A percentile compares a stretch with the other conserved stretches of the same genome.
phyloP scores from a whole-genome alignment of 2,888 invertebrate genomes.

The Auanema sp. region DNA sequence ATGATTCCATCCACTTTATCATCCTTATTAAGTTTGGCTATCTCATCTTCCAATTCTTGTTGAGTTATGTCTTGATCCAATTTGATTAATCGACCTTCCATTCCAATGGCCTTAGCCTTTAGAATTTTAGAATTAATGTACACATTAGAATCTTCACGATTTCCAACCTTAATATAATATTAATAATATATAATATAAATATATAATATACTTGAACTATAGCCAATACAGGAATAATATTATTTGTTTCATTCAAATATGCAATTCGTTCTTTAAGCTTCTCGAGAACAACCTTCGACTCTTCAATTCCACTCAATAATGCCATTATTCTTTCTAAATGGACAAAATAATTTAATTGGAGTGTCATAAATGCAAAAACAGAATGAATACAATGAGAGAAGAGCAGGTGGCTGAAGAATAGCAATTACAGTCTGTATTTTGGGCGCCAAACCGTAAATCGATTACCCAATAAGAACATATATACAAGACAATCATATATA shows the following conservation, averaged over 20 bases:
- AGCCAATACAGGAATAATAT: slow-evolving; percentile 77
- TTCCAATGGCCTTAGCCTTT: slow-evolving; percentile 87
- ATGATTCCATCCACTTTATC: slow-evolving; percentile 71
- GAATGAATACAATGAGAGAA: not conserved
- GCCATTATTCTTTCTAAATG: slow-evolving; percentile 41
- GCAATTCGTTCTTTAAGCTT: slow-evolving; percentile 70
- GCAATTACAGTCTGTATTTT: slow-evolving; percentile 18
- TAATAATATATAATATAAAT: not conserved
- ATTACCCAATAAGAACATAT: too few species aligned
- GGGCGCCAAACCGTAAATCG: not conserved
- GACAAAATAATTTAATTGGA: not conserved
- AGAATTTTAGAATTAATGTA: slow-evolving; percentile 95
- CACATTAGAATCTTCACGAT: slow-evolving; percentile 93
- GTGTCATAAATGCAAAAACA: too few species aligned
- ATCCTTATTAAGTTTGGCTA: slow-evolving; percentile 81
- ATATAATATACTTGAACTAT: slow-evolving; percentile 74
- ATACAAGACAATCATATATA: too few species aligned
- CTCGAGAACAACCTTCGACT: slow-evolving; percentile 70
- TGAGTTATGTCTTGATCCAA: slow-evolving; percentile 81
- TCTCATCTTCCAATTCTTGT: slow-evolving; percentile 67
- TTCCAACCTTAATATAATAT: slow-evolving; percentile 77
- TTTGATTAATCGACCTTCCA: slow-evolving; percentile 72
- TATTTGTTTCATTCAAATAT: slow-evolving; percentile 62
- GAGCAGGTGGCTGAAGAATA: slow-evolving; percentile 11
- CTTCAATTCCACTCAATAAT: slow-evolving; percentile 59